Base-by-base conservation (phyloP, 2,797 vertebrate genomes). In the Scleropages formosus region DNA sequence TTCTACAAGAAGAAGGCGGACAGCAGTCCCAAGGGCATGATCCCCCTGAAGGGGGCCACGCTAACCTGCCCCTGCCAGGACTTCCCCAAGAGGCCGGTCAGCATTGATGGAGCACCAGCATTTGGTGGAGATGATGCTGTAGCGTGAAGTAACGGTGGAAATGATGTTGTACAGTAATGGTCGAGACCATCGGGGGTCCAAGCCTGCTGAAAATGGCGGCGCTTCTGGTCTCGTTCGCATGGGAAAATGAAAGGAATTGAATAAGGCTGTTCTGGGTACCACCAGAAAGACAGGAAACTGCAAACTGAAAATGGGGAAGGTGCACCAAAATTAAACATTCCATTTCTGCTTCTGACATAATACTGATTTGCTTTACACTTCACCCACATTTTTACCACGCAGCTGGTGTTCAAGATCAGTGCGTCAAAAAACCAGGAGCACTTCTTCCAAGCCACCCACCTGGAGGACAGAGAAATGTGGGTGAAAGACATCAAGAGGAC, bases 1-100 rank as follows among this genome's bases (percentile, higher is more conserved):
- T 95, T 95, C 89, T 99, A 94, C 82, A 98, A 98, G 83, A 94
- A 94, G 86, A 98, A 98, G 88, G 92, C 90, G n/a, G 96, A 98
- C 80, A 90, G 67, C 60, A 95, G 88, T 64, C 94, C 98, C 10
- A 98, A 98, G 89, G 98, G 96, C 68, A 98, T 99, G 96, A 92
- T 99, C 73, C 97, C 98, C 1, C 82, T 99, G 13, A 98, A 95
- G 81, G 94, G 91, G 83, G 92, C 94, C 4, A 85, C 85, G 0
- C 67, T 99, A 66, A 87, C 80, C 26, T 96, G 87, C 76, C 95
- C 96, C 0, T 99, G 95, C 78, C 95, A 96, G 82, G 96, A 98
- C 78, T 98, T 94, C 82, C 85, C 87, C 79, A 99, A 96, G 89
- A 94, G 94, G 85, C 90, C n/a, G 93, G 98, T 99, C 85, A 83